These are phyloP conservation scores for Ataeniobius toweri DNA, from an alignment of 2,797 vertebrate species.

Conservation along the genomic window DNA sequence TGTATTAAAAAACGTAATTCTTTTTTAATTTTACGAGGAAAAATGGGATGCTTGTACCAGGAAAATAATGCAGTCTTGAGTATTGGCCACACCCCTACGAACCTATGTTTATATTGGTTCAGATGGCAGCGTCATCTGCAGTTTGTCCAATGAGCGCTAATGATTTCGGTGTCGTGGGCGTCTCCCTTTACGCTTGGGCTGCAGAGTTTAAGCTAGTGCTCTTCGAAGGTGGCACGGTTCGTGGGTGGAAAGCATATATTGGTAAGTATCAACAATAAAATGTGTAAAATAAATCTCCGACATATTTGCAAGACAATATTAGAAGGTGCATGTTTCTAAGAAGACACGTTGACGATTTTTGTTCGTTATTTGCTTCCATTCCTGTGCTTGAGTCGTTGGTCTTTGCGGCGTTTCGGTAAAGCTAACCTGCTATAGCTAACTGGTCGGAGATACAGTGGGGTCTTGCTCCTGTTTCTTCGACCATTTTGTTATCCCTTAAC, in stretches of 20 bases:
- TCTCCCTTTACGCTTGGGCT: slow-evolving; percentile 6
- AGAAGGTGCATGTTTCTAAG: accelerated
- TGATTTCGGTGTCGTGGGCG: slow-evolving; percentile 39
- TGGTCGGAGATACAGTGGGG: slow-evolving; percentile 37
- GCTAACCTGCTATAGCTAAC: slow-evolving; percentile 59
- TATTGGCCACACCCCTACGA: slow-evolving; percentile 11
- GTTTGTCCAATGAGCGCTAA: slow-evolving; percentile 42
- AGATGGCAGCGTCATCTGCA: not conserved
- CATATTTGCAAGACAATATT: accelerated
- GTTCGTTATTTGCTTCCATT: accelerated
- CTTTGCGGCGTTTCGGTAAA: slow-evolving; percentile 43
- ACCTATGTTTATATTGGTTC: slow-evolving; percentile 28
- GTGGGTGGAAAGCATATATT: slow-evolving; percentile 6
- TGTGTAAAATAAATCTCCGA: accelerated
- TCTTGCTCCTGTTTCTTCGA: slow-evolving; percentile 49
- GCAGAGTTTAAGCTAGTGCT: slow-evolving; percentile 26
- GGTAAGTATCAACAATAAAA: slow-evolving; percentile 39
- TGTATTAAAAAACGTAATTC: too few species aligned
- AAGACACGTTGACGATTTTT: accelerated
- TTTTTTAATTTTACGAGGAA: too few species aligned
- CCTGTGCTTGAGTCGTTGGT: accelerated
- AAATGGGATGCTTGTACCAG: not conserved
- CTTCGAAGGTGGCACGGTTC: slow-evolving; percentile 11
- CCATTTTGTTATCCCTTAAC: slow-evolving; percentile 57
- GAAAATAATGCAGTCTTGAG: not conserved